phyloP scores from a whole-genome alignment of 2,797 vertebrate species.

The Alcedo atthis region DNA sequence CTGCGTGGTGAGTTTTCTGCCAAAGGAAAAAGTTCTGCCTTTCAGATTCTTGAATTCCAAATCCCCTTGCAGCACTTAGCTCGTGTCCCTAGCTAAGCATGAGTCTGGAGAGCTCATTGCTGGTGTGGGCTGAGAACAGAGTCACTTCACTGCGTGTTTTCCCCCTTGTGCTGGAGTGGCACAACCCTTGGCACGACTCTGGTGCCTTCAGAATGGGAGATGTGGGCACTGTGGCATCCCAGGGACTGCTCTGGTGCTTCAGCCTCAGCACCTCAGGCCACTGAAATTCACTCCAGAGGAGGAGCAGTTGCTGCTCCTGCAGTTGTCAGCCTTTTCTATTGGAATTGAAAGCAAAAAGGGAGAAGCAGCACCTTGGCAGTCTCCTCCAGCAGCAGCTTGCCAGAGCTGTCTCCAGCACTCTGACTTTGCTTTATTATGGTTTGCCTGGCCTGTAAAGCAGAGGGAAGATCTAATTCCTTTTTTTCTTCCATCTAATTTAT shows the following conservation, averaged over 20 bases:
- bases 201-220: rapidly evolving
- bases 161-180: background rate
- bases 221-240: background rate
- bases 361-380: background rate
- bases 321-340: background rate
- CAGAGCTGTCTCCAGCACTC: background rate
- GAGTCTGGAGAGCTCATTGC: background rate
- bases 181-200: background rate
- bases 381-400: background rate
- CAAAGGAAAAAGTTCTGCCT: background rate
- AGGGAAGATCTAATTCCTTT: background rate
- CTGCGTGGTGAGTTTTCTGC: background rate
- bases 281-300: background rate
- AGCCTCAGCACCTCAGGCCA: rapidly evolving
- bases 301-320: rapidly evolving
- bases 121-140: background rate
- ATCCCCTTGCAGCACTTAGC: background rate
- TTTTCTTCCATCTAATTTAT: rapidly evolving
- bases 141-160: background rate
- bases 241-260: background rate
- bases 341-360: background rate
- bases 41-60: background rate
- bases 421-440: rapidly evolving
- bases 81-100: background rate
- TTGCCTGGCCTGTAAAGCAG: background rate